A percentile compares a stretch with the other conserved stretches of the same genome.
phyloP scores from a whole-genome alignment of 2,797 vertebrate genomes.

The Diceros bicornis region DNA sequence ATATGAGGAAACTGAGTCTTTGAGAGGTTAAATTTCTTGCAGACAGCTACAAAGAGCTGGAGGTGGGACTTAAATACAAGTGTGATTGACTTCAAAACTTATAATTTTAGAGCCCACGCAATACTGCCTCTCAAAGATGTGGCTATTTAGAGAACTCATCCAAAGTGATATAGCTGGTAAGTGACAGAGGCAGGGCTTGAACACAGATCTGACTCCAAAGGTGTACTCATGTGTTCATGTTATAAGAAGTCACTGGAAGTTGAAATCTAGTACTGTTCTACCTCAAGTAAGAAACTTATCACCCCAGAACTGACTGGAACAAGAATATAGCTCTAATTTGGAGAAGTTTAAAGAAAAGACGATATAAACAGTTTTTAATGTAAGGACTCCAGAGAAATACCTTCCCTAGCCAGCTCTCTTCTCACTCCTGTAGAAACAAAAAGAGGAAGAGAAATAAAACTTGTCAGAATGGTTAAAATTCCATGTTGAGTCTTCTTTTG shows the following conservation, averaged over 20 bases:
- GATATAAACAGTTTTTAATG: not conserved
- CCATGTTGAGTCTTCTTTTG: not conserved
- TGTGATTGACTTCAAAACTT: not conserved
- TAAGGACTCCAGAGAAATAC: not conserved
- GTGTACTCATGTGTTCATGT: not conserved
- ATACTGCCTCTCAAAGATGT: not conserved
- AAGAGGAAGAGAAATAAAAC: not conserved
- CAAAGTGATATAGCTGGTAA: not conserved
- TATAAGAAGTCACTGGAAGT: not conserved
- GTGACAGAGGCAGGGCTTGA: not conserved
- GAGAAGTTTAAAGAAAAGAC: not conserved
- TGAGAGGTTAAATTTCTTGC: not conserved
- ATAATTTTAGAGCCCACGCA: not conserved
- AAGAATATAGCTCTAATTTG: not conserved
- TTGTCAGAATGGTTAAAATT: not conserved
- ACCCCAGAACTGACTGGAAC: not conserved
- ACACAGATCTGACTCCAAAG: not conserved
- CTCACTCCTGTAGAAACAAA: not conserved
- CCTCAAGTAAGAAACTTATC: not conserved
- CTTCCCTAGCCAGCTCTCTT: not conserved
- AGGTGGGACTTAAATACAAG: not conserved
- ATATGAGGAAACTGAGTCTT: not conserved
- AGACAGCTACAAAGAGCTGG: not conserved
- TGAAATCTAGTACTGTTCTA: not conserved
- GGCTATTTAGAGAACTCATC: not conserved